Evolutionary conservation across 2,888 invertebrate species (phyloP), one percentile per base, ranked within the genome.

Genomic region (Calephelis perditalis): DNA sequence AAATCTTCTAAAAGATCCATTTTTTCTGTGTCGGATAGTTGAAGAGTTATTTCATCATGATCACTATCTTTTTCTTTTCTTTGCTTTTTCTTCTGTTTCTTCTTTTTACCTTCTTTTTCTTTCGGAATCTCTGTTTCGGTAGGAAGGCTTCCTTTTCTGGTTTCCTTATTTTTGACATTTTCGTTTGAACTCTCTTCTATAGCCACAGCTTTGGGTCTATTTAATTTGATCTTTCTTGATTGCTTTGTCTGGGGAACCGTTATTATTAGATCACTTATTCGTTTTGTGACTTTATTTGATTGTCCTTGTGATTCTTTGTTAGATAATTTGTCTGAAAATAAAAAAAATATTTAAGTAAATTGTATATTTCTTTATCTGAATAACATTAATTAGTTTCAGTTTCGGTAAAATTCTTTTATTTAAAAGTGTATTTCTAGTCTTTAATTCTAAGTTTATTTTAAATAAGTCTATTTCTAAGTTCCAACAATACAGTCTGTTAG

Each of bases 1-100:
- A 87, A 74, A 73, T 86, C 81, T 70, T 91, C 90, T 44, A 91
- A 66, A 7, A 91, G 70, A 74, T 91, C 90, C 85, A 90, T 86
- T 69, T 91, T 90, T 63, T 90, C 89, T 1, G 86, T 75, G 72
- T 91, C 89, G 0, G 91, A 91, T 12, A 90, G 64, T 61, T 92
- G 85, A 0, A 91, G 65, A 2, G 82, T 88, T 44, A 91, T 88
- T 68, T 91, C 91, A 66, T 91, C 90, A 5, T 85, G 81, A 66
- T 91, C 87, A 46, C 83, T 81, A 58, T 82, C 79, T 65, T 82
- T 79, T 0, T 73, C 74, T 10, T 65, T 63, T 26, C 68, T 71
- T 58, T 77, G 78, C 61, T 76, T 78, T 64, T 73, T 76, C 37
- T 68, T 70, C 62, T 78, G 81, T 52, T 76, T 80, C 62, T 81